A percentile compares a stretch with the other conserved stretches of the same genome.
phyloP scores from a whole-genome alignment of 2,113 vertebrate genomes.

The Synchiropus splendidus region DNA sequence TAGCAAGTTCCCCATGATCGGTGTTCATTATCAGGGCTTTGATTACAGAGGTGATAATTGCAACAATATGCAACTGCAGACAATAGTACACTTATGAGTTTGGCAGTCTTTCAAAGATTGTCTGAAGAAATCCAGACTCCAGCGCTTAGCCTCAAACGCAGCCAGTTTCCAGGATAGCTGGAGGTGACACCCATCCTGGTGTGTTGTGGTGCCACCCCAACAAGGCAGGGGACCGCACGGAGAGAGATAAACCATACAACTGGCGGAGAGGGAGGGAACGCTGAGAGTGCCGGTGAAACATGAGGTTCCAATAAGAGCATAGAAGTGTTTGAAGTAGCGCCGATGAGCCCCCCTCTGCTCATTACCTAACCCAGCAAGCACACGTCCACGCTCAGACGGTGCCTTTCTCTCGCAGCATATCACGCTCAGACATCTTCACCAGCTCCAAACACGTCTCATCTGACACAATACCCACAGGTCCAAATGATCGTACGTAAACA shows the following conservation, averaged over 20 bases:
- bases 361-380: constrained; percentile 43
- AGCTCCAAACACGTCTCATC: constrained; percentile 40
- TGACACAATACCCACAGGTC: constrained; percentile 37
- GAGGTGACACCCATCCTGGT: too few species aligned
- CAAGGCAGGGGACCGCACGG: constrained; percentile 28
- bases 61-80: too few species aligned
- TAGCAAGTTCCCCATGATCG: too few species aligned
- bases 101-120: constrained; percentile 12
- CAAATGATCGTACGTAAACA: constrained; percentile 24
- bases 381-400: constrained; percentile 3
- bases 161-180: constrained; percentile 29
- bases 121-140: constrained; percentile 37
- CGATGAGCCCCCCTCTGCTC: constrained; percentile 21
- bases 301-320: constrained; percentile 49
- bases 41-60: too few species aligned
- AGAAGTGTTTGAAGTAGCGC: constrained; percentile 32
- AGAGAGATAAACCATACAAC: constrained; percentile 25
- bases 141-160: constrained; percentile 13
- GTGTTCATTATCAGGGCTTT: too few species aligned
- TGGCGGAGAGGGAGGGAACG: constrained; percentile 34
- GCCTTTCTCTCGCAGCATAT: constrained; percentile 27
- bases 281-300: constrained; percentile 39
- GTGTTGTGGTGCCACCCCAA: constrained; percentile 14
- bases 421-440: constrained; percentile 41
- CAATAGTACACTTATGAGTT: too few species aligned